Percentiles rank a stretch among this genome's conserved stretches.
These are phyloP conservation scores for Ptilonorhynchus violaceus DNA, from an alignment of 2,113 vertebrate species.

Conservation along the genomic window DNA sequence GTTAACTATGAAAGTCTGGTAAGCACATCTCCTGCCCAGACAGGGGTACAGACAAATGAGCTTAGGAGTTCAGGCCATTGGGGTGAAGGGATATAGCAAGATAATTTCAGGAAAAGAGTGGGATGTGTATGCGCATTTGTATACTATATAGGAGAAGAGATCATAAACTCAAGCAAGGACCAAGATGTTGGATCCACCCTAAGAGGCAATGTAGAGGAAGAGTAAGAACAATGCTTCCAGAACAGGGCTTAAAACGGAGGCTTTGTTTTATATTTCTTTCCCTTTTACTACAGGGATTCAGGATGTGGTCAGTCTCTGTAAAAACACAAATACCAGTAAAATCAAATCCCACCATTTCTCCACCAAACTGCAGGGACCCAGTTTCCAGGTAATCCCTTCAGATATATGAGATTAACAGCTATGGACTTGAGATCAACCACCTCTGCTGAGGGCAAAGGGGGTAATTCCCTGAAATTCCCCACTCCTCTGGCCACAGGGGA, in stretches of 20 bases:
- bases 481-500: neutral
- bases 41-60: neutral
- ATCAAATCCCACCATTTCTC: neutral
- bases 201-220: neutral
- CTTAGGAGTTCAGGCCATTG: neutral
- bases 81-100: accelerated
- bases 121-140: neutral
- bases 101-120: neutral
- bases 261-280: neutral
- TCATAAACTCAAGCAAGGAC: neutral
- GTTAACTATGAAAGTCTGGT: neutral
- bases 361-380: neutral
- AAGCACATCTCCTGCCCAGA: neutral
- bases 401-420: neutral
- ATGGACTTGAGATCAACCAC: neutral
- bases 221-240: neutral
- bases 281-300: neutral
- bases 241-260: neutral
- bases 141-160: neutral
- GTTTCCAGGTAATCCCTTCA: neutral
- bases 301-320: accelerated
- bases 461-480: neutral
- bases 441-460: neutral
- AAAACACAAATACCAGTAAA: accelerated
- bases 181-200: accelerated